Conservation (phyloP, 2,888 invertebrate species). For the Fissipunctia ypsillon region DNA sequence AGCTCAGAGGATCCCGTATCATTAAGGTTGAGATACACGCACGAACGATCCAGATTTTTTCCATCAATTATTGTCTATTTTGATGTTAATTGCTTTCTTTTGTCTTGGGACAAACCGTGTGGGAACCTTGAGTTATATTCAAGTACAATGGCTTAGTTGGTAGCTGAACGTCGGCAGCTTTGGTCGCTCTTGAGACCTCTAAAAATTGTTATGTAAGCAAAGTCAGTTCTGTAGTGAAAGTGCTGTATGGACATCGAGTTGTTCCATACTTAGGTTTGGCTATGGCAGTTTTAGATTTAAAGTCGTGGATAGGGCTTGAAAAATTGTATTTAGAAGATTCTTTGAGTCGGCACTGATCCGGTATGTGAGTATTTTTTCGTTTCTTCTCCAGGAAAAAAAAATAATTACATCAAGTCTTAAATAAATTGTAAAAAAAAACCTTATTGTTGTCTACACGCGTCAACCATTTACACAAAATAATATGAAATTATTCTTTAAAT, state of each 20-base stretch:
- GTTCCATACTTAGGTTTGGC: background rate
- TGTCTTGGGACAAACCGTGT: conserved; percentile 68
- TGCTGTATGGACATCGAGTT: conserved; percentile 44
- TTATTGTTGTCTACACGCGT: conserved; percentile 20
- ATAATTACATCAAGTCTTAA: no score
- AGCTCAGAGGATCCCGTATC: conserved; percentile 31
- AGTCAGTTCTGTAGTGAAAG: conserved; percentile 48
- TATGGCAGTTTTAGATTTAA: background rate
- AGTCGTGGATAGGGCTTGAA: background rate
- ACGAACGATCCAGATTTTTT: conserved; percentile 63
- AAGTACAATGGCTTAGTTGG: conserved; percentile 58
- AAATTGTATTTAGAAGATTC: background rate
- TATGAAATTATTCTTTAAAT: background rate
- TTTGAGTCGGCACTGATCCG: conserved; percentile 20
- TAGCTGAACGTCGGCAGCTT: conserved; percentile 40
- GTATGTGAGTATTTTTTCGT: conserved; percentile 19
- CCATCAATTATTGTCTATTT: conserved; percentile 69
- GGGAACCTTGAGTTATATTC: conserved; percentile 61
- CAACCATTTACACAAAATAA: conserved; percentile 1
- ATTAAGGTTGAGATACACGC: conserved; percentile 61
- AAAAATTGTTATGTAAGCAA: conserved; percentile 36
- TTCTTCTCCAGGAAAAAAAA: fast-evolving
- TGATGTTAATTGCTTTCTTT: conserved; percentile 69
- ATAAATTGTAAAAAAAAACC: no score
- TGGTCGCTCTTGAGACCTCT: conserved; percentile 44